Base-by-base conservation (phyloP, 2,888 invertebrate species). In the Catotricha subobsoleta region DNA sequence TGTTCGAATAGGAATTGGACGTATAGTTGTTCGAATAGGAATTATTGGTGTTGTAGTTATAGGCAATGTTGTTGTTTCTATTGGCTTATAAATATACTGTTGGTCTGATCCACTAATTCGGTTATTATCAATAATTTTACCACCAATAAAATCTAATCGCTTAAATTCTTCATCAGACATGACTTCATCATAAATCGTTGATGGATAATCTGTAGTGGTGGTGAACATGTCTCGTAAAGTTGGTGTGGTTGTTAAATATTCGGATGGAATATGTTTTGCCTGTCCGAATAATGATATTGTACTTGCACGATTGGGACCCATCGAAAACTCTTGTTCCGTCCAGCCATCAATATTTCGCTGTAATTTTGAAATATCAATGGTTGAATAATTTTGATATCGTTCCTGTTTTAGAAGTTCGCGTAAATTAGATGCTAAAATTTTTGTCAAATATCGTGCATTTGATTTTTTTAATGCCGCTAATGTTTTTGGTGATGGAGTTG, bases 281-380 rank as follows among this genome's bases (percentile, higher is more conserved):
- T 69, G 66, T 1, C 67, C 69, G 39, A 76, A 68, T 47, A 71
- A 68, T 41, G 69, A 69, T 38, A 63, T 69, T 1, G 66, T 68
- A 33, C 70, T 69, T 5, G 66, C 62, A 44, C 61, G 67, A 45
- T 60, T 60, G 3, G 42, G 33, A 12, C 12, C 3, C 43, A 68
- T 68, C 1, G 75, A 71, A 56, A 71, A 81, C 50, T 77, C 76
- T 60, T 79, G 76, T 50, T 76, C 76, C 1, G 84, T 86, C 86
- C 86, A 86, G 46, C 78, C 77, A 50, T 86, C 82, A 43, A 86
- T 86, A 49, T 80, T 83, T 49, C 81, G 80, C 54, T 84, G 84
- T 28, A 86, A 62, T 52, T 75, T 73, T 12, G 74, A 69, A 12
- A 82, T 70, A 53, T 84, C 82, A 50, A 80, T 77, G 0, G 74